Base-by-base conservation (phyloP, 2,888 invertebrate genomes). In the Onthophagus sagittarius region DNA sequence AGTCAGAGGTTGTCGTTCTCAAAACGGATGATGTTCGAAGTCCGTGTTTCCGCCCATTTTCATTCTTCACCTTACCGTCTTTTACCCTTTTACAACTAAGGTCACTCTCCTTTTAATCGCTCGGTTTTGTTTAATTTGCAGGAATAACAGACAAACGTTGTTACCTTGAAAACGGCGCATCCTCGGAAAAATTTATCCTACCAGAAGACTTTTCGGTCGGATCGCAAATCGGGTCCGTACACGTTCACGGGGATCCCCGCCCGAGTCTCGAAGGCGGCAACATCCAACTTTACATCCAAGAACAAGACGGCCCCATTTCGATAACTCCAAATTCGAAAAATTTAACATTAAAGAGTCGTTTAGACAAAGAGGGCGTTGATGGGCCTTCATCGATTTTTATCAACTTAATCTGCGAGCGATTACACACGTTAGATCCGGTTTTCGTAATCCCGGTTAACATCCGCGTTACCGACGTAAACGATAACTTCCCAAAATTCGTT, bases 101-200 rank as follows among this genome's bases (percentile, higher is more conserved):
- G 23, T 23, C 64, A 64, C 64, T 64, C 64, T 23, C 23, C 23
- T 23, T 23, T 23, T 23, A 23, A 23, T 23, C 23, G 23, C 23
- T 23, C 23, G 23, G 3, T 23, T 1, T 23, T 23, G 2, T 31
- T 9, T 31, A 23, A 15, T n/a, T 13, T 67, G 6, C 86, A 93
- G 93, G 89, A 77, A 89, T 92, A 82, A 89, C 92, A 80, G 96
- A 96, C 87, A 94, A 94, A 81, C 89, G 96, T 81, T 97, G 97
- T 84, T 97, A 94, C 85, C 87, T 97, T 83, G 94, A 95, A 87
- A 94, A 93, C 81, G 96, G 96, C 62, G 95, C 95, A 67, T 95
- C 96, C 0, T 95, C 95, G 70, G 96, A 95, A 84, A 96, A 93
- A 84, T 94, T 97, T 85, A 93, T 95, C 84, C 94, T 96, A 79